These are phyloP conservation scores for Entomobrya proxima DNA, from an alignment of 2,888 invertebrate species.

Conservation along the genomic window DNA sequence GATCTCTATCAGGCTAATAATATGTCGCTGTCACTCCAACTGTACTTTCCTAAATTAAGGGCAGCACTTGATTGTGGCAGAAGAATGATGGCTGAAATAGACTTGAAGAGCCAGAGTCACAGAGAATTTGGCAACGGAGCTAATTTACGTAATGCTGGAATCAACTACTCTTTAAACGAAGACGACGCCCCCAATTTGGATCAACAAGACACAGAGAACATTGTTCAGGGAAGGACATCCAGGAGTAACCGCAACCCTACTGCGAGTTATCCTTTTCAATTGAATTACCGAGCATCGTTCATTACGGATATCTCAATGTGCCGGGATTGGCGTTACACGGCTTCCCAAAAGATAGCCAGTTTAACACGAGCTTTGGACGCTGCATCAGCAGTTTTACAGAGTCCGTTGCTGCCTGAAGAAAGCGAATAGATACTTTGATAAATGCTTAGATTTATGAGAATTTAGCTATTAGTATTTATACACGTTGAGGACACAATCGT, in stretches of 20 bases:
- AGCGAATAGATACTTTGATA: slow-evolving; percentile 66
- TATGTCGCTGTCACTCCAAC: slow-evolving; percentile 69
- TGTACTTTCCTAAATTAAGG: slow-evolving; percentile 74
- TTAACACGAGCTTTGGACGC: slow-evolving; percentile 74
- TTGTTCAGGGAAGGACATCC: slow-evolving; percentile 4
- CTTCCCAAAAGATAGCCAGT: slow-evolving; percentile 71
- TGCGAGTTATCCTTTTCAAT: slow-evolving; percentile 38
- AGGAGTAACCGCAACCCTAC: slow-evolving; percentile 36
- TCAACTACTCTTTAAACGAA: slow-evolving; percentile 55
- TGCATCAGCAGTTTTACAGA: slow-evolving; percentile 73
- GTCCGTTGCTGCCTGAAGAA: slow-evolving; percentile 75
- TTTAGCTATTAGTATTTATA: slow-evolving; percentile 2
- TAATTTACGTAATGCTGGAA: slow-evolving; percentile 52
- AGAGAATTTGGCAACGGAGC: slow-evolving; percentile 57
- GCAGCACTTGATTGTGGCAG: slow-evolving; percentile 72
- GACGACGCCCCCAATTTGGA: slow-evolving; percentile 52
- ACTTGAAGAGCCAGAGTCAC: slow-evolving; percentile 36
- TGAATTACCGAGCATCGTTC: slow-evolving; percentile 54
- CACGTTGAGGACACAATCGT: slow-evolving; percentile 13
- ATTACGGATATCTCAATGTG: slow-evolving; percentile 58
- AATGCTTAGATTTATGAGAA: neutral
- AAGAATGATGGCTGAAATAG: slow-evolving; percentile 43
- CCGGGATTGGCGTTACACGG: slow-evolving; percentile 71
- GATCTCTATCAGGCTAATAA: slow-evolving; percentile 57
- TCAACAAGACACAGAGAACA: slow-evolving; percentile 30